A percentile compares a stretch with the other conserved stretches of the same genome.
Conservation (phyloP, 2,113 vertebrate species). For the Pelecanoides urinatrix region DNA sequence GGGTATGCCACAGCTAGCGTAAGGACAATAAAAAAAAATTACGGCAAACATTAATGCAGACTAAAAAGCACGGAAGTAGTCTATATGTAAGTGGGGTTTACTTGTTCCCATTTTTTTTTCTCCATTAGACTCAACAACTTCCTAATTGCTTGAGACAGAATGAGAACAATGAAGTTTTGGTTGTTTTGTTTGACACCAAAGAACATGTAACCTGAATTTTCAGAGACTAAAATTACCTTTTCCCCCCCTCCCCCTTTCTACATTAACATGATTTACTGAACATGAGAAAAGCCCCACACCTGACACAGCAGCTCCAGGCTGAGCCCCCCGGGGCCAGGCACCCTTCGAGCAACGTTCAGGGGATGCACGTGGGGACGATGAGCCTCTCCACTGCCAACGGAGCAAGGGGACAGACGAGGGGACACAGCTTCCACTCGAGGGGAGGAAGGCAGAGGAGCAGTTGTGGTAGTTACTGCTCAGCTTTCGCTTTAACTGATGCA, state of each 20-base stretch:
- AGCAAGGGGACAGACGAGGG: background rate
- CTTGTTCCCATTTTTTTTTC: background rate
- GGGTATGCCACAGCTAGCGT: background rate
- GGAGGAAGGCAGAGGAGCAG: background rate
- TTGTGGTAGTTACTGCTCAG: background rate
- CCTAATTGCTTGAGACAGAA: background rate
- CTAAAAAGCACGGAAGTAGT: background rate
- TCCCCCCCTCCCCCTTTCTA: background rate
- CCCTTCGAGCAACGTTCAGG: rapidly evolving
- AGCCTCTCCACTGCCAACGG: background rate
- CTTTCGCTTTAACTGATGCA: background rate
- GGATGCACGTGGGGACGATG: background rate
- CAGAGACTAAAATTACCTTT: background rate
- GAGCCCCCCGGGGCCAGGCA: rapidly evolving
- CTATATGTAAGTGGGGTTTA: rapidly evolving
- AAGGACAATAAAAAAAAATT: too few species aligned
- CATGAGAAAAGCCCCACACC: background rate
- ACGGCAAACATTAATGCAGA: background rate
- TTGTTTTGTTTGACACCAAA: background rate
- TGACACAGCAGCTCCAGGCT: background rate
- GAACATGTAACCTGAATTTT: background rate
- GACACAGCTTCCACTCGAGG: rapidly evolving
- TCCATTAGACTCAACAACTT: background rate
- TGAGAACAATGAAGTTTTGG: background rate
- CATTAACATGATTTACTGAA: background rate